Evolutionary conservation across 2,113 vertebrate species (phyloP).

Genomic region (Ceyx margarethae): DNA sequence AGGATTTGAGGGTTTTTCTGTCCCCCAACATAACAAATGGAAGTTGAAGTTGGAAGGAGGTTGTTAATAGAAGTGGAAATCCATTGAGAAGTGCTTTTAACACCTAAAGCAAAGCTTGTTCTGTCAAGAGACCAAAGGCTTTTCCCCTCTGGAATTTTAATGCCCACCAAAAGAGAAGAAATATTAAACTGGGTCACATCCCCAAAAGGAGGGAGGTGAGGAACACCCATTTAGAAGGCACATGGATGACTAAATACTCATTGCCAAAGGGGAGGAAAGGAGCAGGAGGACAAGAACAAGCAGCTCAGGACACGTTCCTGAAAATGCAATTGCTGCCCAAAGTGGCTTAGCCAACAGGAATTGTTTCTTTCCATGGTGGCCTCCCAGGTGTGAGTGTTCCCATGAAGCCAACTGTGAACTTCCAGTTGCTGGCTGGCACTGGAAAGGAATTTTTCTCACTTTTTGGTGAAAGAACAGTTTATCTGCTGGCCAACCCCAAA

Average conservation of each 20-base stretch:
- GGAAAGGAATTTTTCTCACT: conserved; percentile 43
- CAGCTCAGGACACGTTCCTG: neutral
- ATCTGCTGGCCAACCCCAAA: conserved; percentile 58
- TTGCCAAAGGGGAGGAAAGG: neutral
- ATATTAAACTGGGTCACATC: neutral
- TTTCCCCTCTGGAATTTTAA: conserved; percentile 43
- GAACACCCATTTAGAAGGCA: neutral
- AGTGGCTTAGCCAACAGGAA: neutral
- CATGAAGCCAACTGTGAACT: conserved; percentile 18
- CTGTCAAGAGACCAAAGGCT: conserved; percentile 15
- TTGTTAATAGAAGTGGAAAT: neutral
- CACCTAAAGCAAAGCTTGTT: neutral
- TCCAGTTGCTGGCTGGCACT: conserved; percentile 36
- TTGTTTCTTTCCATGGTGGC: neutral
- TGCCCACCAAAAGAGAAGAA: neutral
- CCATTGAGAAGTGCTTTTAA: conserved; percentile 2
- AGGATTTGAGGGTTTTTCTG: neutral
- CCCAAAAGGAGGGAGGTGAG: neutral
- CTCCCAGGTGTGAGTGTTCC: conserved; percentile 17
- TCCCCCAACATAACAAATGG: neutral
- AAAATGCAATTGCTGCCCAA: conserved; percentile 12
- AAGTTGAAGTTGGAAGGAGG: neutral
- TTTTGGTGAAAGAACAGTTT: conserved; percentile 8
- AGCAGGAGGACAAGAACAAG: neutral
- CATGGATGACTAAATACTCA: neutral